Evolutionary conservation across 2,888 invertebrate species (phyloP), one percentile per base, ranked within the genome.

Genomic region (Zaprionus bogoriensis): DNA sequence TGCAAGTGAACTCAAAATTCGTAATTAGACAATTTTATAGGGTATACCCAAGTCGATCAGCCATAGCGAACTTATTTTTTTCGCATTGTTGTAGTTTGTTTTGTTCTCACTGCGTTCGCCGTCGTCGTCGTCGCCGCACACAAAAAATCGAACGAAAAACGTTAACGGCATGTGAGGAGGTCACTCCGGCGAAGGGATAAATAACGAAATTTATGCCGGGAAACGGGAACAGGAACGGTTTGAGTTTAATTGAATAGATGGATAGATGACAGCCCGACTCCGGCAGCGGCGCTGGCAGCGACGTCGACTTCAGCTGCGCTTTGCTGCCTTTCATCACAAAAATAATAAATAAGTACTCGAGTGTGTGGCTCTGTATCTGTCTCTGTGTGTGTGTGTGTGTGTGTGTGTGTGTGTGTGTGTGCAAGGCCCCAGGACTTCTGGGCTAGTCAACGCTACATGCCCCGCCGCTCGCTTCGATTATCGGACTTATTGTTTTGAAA

Each of bases 171-270:
- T 54, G 47, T 52, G 53, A 42, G 58, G 53, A 42, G 58, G 53
- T 55, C 55, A 60, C 44, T 57, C 30, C 36, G 41, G 32, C 39
- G 53, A 67, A 45, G 64, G 62, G 44, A 62, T 62, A 62, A 62
- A 62, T 62, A 62, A 62, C 57, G 32, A 64, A 64, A 60, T 66
- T 68, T 58, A 57, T 55, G 60, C 66, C 50, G 36, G 48, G 28
- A 52, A 45, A 30, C 38, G 50, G 20, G 32, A 1, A 28, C 45
- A 2, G 27, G n/a, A 36, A 36, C 17, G 46, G 53, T 53, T 63
- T 59, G 63, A 54, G 59, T 63, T 63, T 67, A 67, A 67, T 67
- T 67, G 67, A 67, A 67, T 63, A 59, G 58, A 67, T 65, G 55
- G 45, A 51, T 60, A 44, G 47, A 57, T 55, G 54, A 59, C 59